Evolutionary conservation across 2,113 vertebrate genomes (phyloP).

Genomic region (Cyanocitta stelleri): DNA sequence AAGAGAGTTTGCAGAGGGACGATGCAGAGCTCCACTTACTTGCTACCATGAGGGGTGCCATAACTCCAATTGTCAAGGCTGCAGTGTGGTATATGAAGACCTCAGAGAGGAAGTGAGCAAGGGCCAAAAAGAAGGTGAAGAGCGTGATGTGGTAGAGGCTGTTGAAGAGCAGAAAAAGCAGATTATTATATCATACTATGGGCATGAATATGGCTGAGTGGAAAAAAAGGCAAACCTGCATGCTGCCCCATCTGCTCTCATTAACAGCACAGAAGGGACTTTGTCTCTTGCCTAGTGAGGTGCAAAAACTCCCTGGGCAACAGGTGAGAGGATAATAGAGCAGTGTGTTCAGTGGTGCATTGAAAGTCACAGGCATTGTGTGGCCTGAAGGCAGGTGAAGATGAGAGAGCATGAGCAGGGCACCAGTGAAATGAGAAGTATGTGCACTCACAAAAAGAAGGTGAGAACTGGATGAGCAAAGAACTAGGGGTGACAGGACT

Average conservation of each 20-base stretch:
- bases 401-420: neutral
- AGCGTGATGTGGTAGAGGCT: slow-evolving; percentile 96
- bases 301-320: neutral
- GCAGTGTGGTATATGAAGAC: slow-evolving; percentile 90
- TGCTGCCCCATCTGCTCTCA: neutral
- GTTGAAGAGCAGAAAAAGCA: slow-evolving; percentile 2
- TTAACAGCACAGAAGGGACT: neutral
- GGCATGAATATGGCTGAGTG: neutral
- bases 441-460: neutral
- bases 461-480: neutral
- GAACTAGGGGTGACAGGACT: neutral
- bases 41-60: slow-evolving; percentile 94
- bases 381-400: neutral
- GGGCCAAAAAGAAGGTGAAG: slow-evolving; percentile 90
- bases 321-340: neutral
- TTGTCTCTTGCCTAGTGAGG: neutral
- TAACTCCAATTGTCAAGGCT: slow-evolving; percentile 85
- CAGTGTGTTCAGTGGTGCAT: neutral
- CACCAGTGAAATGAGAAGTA: neutral
- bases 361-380: neutral
- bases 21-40: slow-evolving; percentile 65
- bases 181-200: neutral
- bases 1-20: neutral
- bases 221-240: neutral
- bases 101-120: slow-evolving; percentile 92